Evolutionary conservation across 2,797 vertebrate genomes (phyloP), one percentile per base, ranked within the genome.

Genomic region (Coluber constrictor): DNA sequence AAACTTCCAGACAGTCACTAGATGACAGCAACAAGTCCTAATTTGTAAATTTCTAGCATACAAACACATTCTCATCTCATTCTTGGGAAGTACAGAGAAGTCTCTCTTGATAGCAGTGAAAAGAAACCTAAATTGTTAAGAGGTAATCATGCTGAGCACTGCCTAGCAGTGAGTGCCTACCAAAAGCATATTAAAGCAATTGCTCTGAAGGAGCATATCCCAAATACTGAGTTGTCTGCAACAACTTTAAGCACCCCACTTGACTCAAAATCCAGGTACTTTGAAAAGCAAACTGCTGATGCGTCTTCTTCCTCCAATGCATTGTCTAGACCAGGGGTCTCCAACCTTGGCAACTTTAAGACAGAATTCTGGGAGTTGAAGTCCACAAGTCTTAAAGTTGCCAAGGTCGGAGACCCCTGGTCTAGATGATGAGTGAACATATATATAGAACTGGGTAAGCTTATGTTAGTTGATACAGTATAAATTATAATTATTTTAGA

Each of bases 61-160:
- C 74, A 12, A 83, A 25, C 37, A n/a, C 56, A 23, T 59, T n/a
- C 27, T 51, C 93, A 29, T 79, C 90, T 56, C 55, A 60, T 54
- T 57, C 27, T 86, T 5, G 47, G 60, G n/a, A 89, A 86, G 15
- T 54, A 47, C 20, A 54, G 32, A 89, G 86, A 87, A 88, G 86
- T 94, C 66, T 57, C 29, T 92, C 89, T 63, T 88, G 70, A 87
- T 51, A 70, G 91, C 66, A 86, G 51, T 57, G 59, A 66, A 94
- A 91, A 29, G 32, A 90, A 47, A 90, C 23, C 57, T 9, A 86
- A 86, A 29, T 66, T n/a, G 43, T 91, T 89, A 66, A 37, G 5
- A 32, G 86, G 10, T 59, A 54, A 86, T 70, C 51, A 86, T 59
- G n/a, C 25, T 61, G 83, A 47, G 86, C 47, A 4, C 32, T 55